These are phyloP conservation scores for Sylvietta virens DNA, from an alignment of 2,113 vertebrate genomes.

Conservation along the genomic window DNA sequence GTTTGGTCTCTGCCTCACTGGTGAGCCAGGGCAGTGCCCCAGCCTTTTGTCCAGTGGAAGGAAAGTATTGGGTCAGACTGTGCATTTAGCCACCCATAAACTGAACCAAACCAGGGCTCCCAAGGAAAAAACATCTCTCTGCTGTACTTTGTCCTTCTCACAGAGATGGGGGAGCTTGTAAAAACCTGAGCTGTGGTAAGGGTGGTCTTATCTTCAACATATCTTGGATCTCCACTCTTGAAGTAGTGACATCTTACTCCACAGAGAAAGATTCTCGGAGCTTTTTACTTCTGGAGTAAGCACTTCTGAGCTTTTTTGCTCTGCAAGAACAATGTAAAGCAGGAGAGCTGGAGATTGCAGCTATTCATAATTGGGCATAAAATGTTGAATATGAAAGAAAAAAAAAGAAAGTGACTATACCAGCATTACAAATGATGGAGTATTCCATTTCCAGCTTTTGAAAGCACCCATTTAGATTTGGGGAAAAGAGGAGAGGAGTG, in stretches of 20 bases:
- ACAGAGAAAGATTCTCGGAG: neutral
- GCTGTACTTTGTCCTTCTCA: neutral
- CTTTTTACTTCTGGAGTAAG: neutral
- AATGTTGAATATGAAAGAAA: neutral
- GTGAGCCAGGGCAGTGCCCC: neutral
- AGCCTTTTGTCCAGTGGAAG: neutral
- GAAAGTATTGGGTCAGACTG: neutral
- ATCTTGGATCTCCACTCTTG: neutral
- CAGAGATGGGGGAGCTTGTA: neutral
- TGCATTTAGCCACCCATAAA: neutral
- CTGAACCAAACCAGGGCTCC: neutral
- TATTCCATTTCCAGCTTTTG: slow-evolving; percentile 22
- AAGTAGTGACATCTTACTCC: neutral
- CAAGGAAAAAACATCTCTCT: neutral
- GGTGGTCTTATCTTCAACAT: neutral
- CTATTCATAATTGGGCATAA: neutral
- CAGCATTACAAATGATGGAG: neutral
- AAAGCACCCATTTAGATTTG: slow-evolving; percentile 18
- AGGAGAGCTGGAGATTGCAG: neutral
- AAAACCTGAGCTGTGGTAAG: neutral
- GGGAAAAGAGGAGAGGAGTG: neutral
- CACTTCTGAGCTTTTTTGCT: neutral
- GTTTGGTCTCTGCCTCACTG: neutral
- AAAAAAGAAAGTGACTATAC: neutral
- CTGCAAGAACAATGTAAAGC: neutral